Base-by-base conservation (phyloP, 2,888 invertebrate genomes). In the Limnephilus marmoratus region DNA sequence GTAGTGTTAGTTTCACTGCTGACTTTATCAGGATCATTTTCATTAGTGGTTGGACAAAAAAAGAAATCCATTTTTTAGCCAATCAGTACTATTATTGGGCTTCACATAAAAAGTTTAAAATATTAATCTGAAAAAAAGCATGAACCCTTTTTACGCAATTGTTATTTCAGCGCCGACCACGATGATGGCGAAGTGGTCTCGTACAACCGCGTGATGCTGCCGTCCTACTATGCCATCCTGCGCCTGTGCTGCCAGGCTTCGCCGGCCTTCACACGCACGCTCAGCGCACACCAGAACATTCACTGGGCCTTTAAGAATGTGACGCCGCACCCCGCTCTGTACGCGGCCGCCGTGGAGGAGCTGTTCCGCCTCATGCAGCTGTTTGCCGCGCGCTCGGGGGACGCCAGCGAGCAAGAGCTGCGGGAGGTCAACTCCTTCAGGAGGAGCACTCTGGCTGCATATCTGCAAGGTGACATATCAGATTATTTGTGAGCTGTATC, bases 271-370 rank as follows among this genome's bases (percentile, higher is more conserved):
- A 98, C 99, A 9, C 97, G 98, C 91, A 97, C 98, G 94, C 96
- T 99, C 91, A 98, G 99, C 0, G 97, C 98, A 94, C 99, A 99
- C 96, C 99, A 99, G 95, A 99, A 99, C 96, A 97, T 99, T 85
- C 98, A 98, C 95, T 99, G 99, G 99, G 99, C 99, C 45, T 99
- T 99, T 95, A 98, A 99, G 94, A 99, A 99, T 95, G 99, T 99
- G 94, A 98, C 99, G 68, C 99, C 99, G n/a, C 99, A 99, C 95
- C 98, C 99, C 11, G 98, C 98, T 37, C 98, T 99, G 94, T 99
- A 99, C 96, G 98, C 98, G 31, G 97, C 97, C 93, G 99, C 99
- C 31, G 98, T 99, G 1, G 99, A 99, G 94, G 99, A 99, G 95
- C 95, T 99, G 93, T 98, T 99, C 94, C 98, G 98, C 96, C 95